A percentile compares a stretch with the other conserved stretches of the same genome.
Evolutionary conservation across 1,140 invertebrate species (phyloP).

Genomic region (Plectrocnemia conspersa): DNA sequence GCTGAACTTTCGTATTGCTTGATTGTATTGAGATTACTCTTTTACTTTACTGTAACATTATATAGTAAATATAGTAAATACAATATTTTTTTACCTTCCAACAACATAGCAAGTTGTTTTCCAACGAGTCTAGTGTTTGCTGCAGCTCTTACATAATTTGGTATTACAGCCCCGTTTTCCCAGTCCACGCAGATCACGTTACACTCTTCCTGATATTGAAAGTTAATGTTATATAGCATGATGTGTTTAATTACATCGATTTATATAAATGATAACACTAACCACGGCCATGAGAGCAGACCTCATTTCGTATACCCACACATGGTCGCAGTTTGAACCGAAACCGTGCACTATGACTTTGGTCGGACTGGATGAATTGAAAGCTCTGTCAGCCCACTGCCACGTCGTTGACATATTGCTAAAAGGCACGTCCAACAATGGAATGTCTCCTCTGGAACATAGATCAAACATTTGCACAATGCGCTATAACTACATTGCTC

Average conservation of each 20-base stretch:
- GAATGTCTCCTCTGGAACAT: slow-evolving; percentile 54
- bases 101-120: slow-evolving; percentile 77
- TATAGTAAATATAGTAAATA: no score
- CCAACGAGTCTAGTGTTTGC: slow-evolving; percentile 91
- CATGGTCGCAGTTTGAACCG: slow-evolving; percentile 79
- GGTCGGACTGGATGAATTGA: slow-evolving; percentile 66
- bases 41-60: no score
- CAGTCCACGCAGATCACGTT: slow-evolving; percentile 93
- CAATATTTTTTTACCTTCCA: slow-evolving; percentile 45
- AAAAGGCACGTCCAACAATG: slow-evolving; percentile 62
- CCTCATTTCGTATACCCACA: slow-evolving; percentile 92
- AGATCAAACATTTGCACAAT: not conserved
- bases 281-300: slow-evolving; percentile 82
- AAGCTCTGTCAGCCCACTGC: slow-evolving; percentile 57
- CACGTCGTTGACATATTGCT: slow-evolving; percentile 61
- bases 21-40: no score
- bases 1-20: no score
- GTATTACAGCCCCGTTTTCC: slow-evolving; percentile 84
- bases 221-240: slow-evolving; percentile 4
- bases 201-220: slow-evolving; percentile 66
- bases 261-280: slow-evolving; percentile 39
- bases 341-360: slow-evolving; percentile 94
- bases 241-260: not conserved
- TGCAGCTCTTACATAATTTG: slow-evolving; percentile 89
- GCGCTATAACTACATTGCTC: not conserved